Conservation (phyloP, 2,888 invertebrate genomes). For the Dusona sp. region DNA sequence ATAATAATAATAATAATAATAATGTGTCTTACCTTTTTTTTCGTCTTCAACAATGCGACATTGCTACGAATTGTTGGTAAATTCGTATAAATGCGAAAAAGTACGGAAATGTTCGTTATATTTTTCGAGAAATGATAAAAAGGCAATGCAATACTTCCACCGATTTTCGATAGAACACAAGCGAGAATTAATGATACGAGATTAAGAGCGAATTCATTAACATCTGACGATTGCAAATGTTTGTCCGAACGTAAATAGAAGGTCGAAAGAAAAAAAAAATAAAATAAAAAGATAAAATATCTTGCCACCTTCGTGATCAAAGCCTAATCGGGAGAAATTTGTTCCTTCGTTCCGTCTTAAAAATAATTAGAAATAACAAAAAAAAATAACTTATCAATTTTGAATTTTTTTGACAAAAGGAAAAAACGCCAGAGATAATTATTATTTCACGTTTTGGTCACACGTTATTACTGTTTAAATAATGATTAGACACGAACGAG, state of each 20-base stretch:
- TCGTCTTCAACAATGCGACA: conserved; percentile 55
- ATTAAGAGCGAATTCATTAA: conserved; percentile 15
- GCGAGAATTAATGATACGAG: neutral
- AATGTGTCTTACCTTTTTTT: conserved; percentile 7
- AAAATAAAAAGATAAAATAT: conserved; percentile 28
- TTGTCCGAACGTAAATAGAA: conserved; percentile 42
- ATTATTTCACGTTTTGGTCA: neutral
- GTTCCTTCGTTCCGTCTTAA: conserved; percentile 9
- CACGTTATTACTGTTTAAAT: conserved; percentile 29
- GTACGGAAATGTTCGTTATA: neutral
- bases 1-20: neutral
- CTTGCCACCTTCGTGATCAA: conserved; percentile 9
- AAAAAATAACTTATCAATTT: neutral
- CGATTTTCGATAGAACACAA: neutral
- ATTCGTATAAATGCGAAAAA: neutral
- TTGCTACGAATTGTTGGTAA: conserved; percentile 16
- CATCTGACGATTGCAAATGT: conserved; percentile 1
- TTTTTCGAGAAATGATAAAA: conserved; percentile 12
- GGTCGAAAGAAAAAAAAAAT: conserved; percentile 28
- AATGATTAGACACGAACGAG: conserved; percentile 28
- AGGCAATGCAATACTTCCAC: neutral
- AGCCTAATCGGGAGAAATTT: neutral
- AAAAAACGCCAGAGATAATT: conserved; percentile 5
- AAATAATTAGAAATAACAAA: conserved; percentile 1
- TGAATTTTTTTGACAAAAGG: neutral